A percentile compares a stretch with the other conserved stretches of the same genome.
phyloP scores from a whole-genome alignment of 2,113 vertebrate genomes.

The Paramormyrops kingsleyae region DNA sequence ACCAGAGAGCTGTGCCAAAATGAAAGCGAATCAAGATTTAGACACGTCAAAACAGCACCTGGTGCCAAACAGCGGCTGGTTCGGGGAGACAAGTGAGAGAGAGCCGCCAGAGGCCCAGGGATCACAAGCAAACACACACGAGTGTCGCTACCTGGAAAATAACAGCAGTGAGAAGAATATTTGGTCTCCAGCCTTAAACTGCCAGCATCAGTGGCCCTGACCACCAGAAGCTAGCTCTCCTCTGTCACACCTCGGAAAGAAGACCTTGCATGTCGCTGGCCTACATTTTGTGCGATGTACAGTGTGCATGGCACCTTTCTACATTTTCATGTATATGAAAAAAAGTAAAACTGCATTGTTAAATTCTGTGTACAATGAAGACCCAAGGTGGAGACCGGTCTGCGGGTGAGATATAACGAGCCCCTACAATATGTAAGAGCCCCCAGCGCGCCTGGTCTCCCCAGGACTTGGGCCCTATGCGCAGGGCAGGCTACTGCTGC shows the following conservation, averaged over 20 bases:
- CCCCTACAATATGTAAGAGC: constrained; percentile 78
- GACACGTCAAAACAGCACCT: constrained; percentile 13
- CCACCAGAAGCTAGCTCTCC: constrained; percentile 30
- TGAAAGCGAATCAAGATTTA: neutral
- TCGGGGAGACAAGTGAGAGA: constrained; percentile 7
- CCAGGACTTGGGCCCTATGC: constrained; percentile 55
- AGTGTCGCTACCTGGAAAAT: constrained; percentile 11
- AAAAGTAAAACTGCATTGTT: constrained; percentile 54
- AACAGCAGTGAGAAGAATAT: constrained; percentile 36
- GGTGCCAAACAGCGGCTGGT: constrained; percentile 10
- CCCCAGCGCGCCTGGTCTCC: constrained; percentile 62
- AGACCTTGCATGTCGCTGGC: neutral
- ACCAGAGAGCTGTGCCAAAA: neutral
- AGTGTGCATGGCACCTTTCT: constrained; percentile 38
- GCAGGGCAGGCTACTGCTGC: constrained; percentile 79
- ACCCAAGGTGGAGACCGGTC: constrained; percentile 56
- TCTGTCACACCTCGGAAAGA: constrained; percentile 26
- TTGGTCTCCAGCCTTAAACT: constrained; percentile 52
- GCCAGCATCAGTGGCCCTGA: constrained; percentile 33
- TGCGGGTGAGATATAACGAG: constrained; percentile 67
- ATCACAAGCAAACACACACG: neutral
- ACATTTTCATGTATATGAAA: constrained; percentile 50
- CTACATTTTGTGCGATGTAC: constrained; percentile 40
- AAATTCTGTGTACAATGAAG: constrained; percentile 57
- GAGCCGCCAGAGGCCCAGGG: neutral